These are phyloP conservation scores for Zosterops borbonicus DNA, from an alignment of 2,113 vertebrate species.

Conservation along the genomic window DNA sequence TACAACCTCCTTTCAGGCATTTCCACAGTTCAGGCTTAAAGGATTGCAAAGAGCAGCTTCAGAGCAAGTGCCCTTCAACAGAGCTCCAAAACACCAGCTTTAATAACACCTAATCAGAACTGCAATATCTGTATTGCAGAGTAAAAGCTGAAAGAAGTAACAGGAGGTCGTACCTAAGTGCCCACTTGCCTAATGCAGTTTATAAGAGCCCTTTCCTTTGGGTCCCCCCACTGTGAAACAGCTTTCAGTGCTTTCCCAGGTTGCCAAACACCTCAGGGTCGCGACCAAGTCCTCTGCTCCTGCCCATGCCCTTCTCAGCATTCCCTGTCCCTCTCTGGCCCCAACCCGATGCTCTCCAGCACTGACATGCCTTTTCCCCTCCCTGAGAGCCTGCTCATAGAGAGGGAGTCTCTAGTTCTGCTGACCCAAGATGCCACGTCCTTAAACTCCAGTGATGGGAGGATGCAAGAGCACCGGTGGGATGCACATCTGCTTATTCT, in stretches of 20 bases:
- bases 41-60: not conserved
- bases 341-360: fast-evolving
- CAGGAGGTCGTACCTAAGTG: not conserved
- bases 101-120: not conserved
- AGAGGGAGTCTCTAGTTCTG: not conserved
- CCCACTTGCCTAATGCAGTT: too few species aligned
- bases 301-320: not conserved
- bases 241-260: not conserved
- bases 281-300: not conserved
- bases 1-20: not conserved
- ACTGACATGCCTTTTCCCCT: not conserved
- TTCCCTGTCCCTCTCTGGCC: too few species aligned
- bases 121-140: not conserved
- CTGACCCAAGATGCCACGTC: not conserved
- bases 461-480: not conserved
- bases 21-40: not conserved
- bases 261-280: fast-evolving
- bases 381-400: not conserved
- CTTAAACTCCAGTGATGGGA: not conserved
- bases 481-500: not conserved
- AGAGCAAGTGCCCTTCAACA: not conserved
- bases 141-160: not conserved
- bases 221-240: not conserved
- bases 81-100: not conserved
- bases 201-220: not conserved